A percentile compares a stretch with the other conserved stretches of the same genome.
phyloP scores from a whole-genome alignment of 1,140 invertebrate species.

The Pygmarrhopalites habei region DNA sequence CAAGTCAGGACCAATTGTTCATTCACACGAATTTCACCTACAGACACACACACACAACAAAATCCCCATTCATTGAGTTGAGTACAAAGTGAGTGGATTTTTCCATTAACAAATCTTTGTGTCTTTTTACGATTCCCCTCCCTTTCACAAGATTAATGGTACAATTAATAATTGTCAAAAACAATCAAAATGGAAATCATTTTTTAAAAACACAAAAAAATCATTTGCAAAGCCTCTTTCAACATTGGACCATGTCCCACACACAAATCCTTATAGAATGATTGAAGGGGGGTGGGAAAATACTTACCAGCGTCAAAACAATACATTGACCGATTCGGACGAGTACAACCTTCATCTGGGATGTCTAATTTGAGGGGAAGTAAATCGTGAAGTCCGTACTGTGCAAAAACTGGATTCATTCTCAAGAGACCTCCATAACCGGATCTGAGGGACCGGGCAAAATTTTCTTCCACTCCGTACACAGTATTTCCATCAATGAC shows the following conservation, averaged over 20 bases:
- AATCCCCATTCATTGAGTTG: too few species aligned
- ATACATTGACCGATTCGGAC: conserved; percentile 77
- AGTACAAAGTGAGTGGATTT: too few species aligned
- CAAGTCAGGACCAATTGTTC: conserved; percentile 83
- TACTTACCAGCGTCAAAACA: conserved; percentile 83
- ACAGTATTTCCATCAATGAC: conserved; percentile 76
- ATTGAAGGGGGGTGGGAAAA: too few species aligned
- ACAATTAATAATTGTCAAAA: too few species aligned
- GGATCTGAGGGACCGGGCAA: conserved; percentile 66
- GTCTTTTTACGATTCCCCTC: too few species aligned
- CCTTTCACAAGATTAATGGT: too few species aligned
- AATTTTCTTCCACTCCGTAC: conserved; percentile 71
- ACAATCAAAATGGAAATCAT: too few species aligned
- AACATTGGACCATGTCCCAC: too few species aligned
- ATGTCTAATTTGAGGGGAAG: conserved; percentile 81
- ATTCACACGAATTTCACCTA: conserved; percentile 87
- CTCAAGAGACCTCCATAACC: conserved; percentile 69
- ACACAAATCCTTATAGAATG: too few species aligned
- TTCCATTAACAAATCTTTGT: too few species aligned
- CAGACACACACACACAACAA: conserved; percentile 38
- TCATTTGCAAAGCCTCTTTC: too few species aligned
- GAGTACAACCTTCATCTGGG: conserved; percentile 85
- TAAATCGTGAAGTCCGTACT: conserved; percentile 80
- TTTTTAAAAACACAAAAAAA: too few species aligned
- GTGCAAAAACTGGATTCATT: conserved; percentile 80